A percentile compares a stretch with the other conserved stretches of the same genome.
phyloP scores from a whole-genome alignment of 2,888 invertebrate species.

The Charanyca ferruginea region DNA sequence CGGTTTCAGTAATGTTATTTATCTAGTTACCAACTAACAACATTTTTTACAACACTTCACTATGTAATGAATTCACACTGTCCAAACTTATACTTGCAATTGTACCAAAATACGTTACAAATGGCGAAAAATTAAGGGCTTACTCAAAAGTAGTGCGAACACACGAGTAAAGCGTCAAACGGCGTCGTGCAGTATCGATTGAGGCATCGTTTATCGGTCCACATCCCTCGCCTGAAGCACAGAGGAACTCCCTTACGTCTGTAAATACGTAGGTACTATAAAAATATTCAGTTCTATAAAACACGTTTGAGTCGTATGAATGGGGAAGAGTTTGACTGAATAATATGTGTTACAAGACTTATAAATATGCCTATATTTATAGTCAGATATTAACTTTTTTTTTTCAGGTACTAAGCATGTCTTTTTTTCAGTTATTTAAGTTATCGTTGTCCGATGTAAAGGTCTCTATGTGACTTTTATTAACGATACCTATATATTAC shows the following conservation, averaged over 20 bases:
- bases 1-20: too few relatives aligned
- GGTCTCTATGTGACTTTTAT: too few relatives aligned
- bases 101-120: not conserved
- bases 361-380: too few relatives aligned
- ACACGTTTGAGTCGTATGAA: constrained; percentile 8
- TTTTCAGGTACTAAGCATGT: too few relatives aligned
- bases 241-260: constrained; percentile 44
- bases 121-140: constrained; percentile 23
- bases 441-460: too few relatives aligned
- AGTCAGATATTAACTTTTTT: too few relatives aligned
- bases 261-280: constrained; percentile 12
- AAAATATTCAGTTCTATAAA: constrained; percentile 15
- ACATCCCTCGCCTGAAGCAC: constrained; percentile 64
- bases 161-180: constrained; percentile 50
- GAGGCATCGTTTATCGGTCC: constrained; percentile 70
- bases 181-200: constrained; percentile 76
- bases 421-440: too few relatives aligned
- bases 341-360: too few relatives aligned
- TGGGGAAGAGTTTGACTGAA: too few relatives aligned
- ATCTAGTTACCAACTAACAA: too few relatives aligned
- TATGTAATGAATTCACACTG: not conserved
- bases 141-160: constrained; percentile 34
- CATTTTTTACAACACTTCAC: not conserved
- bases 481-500: too few relatives aligned
- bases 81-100: not conserved